Evolutionary conservation across 2,113 vertebrate genomes (phyloP).

Genomic region (Anoplopoma fimbria): DNA sequence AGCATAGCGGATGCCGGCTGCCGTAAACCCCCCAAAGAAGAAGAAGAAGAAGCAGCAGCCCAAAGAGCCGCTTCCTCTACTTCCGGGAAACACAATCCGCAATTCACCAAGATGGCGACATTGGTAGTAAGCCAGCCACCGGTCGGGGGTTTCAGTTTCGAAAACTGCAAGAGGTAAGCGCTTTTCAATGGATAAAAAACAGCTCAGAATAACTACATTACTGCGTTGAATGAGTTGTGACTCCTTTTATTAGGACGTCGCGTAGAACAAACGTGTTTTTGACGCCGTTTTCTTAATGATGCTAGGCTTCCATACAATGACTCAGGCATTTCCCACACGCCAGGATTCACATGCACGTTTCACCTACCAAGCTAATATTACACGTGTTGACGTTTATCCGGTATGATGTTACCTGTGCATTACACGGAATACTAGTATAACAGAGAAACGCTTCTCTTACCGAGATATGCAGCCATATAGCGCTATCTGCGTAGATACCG

Average conservation of each 20-base stretch:
- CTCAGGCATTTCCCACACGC: conserved; percentile 72
- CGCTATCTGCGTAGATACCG: neutral
- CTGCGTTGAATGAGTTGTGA: accelerated
- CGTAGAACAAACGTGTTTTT: neutral
- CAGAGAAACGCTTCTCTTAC: neutral
- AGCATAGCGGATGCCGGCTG: too few species aligned
- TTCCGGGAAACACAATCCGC: conserved; percentile 76
- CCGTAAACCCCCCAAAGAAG: neutral
- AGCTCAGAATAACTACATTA: accelerated
- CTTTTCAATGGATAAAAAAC: accelerated
- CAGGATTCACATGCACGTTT: accelerated
- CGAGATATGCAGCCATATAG: neutral
- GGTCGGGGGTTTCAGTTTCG: conserved; percentile 91
- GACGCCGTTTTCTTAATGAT: neutral
- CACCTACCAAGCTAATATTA: neutral
- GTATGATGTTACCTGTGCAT: too few species aligned
- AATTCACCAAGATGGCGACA: conserved; percentile 85
- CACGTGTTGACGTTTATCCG: accelerated
- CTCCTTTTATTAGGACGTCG: accelerated
- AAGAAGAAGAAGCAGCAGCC: neutral
- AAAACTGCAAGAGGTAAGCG: conserved; percentile 90
- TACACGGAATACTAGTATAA: too few species aligned
- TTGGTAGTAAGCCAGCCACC: conserved; percentile 77
- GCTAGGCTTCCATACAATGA: conserved; percentile 71
- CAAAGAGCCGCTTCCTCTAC: conserved; percentile 20